phyloP scores from a whole-genome alignment of 1,140 invertebrate species.

The Ericerus pela region DNA sequence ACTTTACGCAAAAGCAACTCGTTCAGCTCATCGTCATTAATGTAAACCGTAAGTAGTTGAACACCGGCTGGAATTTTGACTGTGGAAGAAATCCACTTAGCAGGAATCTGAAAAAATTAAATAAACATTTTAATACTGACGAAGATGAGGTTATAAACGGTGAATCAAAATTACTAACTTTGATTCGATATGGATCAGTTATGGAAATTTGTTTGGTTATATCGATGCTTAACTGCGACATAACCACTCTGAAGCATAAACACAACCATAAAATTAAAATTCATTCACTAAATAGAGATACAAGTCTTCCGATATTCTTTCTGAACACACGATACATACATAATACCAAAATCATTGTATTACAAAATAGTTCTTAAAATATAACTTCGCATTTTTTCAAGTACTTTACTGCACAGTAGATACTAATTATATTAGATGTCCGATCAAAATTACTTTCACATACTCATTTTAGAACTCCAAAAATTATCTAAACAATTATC shows the following conservation, averaged over 20 bases:
- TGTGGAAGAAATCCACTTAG: constrained; percentile 42
- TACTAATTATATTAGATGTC: no score
- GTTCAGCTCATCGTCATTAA: constrained; percentile 33
- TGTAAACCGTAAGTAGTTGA: constrained; percentile 59
- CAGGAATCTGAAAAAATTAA: constrained; percentile 38
- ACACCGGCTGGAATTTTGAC: constrained; percentile 60
- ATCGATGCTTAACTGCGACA: constrained; percentile 53
- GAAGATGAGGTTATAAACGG: not conserved
- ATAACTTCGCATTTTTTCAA: no score
- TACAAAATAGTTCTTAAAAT: no score
- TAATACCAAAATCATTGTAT: no score
- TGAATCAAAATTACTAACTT: constrained; percentile 31
- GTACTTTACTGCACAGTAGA: no score
- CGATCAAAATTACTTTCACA: no score
- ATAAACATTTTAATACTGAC: not conserved
- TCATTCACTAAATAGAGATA: no score
- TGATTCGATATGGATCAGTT: constrained; percentile 64
- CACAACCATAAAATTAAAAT: no score
- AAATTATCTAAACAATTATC: no score
- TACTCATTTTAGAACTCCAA: no score
- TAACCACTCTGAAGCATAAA: constrained; percentile 61
- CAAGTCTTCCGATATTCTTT: no score
- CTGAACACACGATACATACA: no score
- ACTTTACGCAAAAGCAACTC: not conserved
- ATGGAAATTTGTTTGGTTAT: constrained; percentile 60